Evolutionary conservation across 2,113 vertebrate species (phyloP).

Genomic region (Rhadina sibilatrix): DNA sequence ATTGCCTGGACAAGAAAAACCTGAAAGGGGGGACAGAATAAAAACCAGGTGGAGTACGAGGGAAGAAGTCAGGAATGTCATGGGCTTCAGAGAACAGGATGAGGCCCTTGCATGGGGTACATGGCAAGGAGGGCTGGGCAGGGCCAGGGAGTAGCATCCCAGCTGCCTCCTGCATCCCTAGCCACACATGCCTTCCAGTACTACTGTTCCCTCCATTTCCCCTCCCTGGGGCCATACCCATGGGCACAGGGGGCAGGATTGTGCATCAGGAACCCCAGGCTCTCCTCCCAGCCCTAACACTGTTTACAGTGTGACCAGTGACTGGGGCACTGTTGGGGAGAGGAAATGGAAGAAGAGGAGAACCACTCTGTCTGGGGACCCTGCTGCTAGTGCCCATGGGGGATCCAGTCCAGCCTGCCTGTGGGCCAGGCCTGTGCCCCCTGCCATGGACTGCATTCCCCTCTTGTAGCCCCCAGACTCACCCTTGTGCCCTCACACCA

Average conservation of each 20-base stretch:
- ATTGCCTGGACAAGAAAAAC: neutral
- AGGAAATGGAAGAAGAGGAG: neutral
- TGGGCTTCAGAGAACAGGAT: neutral
- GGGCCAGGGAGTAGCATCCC: neutral
- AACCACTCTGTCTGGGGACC: neutral
- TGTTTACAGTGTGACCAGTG: neutral
- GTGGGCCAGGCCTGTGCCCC: accelerated
- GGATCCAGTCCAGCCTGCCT: accelerated
- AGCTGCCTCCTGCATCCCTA: neutral
- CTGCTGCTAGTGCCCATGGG: neutral
- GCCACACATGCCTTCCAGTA: neutral
- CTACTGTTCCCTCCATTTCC: neutral
- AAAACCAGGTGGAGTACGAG: accelerated
- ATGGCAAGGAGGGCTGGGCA: neutral
- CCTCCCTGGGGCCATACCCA: neutral
- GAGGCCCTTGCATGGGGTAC: no score
- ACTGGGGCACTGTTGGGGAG: neutral
- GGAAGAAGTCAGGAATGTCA: neutral
- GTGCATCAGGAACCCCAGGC: accelerated
- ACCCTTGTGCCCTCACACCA: neutral
- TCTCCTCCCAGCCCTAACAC: neutral
- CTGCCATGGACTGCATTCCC: accelerated
- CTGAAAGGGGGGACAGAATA: neutral
- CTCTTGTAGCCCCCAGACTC: neutral
- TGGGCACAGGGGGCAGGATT: accelerated